Base-by-base conservation (phyloP, 1,140 invertebrate species). In the Phthorimaea operculella region DNA sequence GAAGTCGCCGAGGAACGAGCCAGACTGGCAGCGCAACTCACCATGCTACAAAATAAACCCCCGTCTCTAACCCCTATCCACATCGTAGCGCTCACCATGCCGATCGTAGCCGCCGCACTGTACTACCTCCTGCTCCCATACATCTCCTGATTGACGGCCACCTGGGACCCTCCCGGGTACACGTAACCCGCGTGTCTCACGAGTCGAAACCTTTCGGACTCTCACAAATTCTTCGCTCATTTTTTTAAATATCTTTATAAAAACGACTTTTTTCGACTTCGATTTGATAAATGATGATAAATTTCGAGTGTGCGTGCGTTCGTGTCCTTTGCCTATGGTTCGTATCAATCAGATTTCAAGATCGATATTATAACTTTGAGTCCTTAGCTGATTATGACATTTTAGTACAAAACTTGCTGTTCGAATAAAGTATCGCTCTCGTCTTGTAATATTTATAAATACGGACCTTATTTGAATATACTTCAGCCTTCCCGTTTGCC, bases 81-180 rank as follows among this genome's bases (percentile, higher is more conserved):
- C 33, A 52, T 59, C 9, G 17, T 79, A 5, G 70, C 72, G 58
- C 61, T 83, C 12, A 64, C 67, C 11, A 14, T 81, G 55, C 80
- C 79, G 33, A 58, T 82, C 44, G 58, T 77, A 34, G 73, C 79
- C 18, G 74, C 74, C 11, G 59, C 62, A 45, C 60, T 79, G 6
- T 83, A 77, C 64, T 74, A 73, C 61, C 54, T 72, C 54, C 67
- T 82, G 64, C 70, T 79, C 64, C 83, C 80, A 11, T 74, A 79
- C 53, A 44, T 84, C 53, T 86, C 85, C 72, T 87, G 85, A 87
- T 87, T 64, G 58, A 86, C 85, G 67, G 85, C 85, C 74, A 76
- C 83, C 36, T 86, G 83, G 83, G 83, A 86, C 69, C 85, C 85
- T 47, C 85, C 85, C 58, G 80, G 80, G 55, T 81, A 69, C 70